A percentile compares a stretch with the other conserved stretches of the same genome.
These are phyloP conservation scores for Oligia latruncula DNA, from an alignment of 2,888 invertebrate species.

Conservation along the genomic window DNA sequence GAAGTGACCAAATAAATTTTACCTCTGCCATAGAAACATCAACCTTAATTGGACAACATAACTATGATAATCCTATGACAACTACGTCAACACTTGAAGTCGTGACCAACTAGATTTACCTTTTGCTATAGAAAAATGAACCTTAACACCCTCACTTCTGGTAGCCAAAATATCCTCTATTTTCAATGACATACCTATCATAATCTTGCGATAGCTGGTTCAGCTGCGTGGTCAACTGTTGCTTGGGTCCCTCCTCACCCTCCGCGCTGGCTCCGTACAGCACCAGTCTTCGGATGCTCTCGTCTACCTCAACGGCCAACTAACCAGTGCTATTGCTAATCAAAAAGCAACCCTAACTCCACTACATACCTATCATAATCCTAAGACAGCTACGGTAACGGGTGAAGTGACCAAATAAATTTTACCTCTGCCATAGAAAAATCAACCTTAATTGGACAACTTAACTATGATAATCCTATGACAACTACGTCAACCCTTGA, in stretches of 20 bases:
- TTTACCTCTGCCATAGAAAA: no score
- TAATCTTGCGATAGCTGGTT: conserved; percentile 95
- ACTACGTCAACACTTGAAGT: background rate
- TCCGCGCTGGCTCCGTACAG: conserved; percentile 83
- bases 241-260: conserved; percentile 92
- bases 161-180: background rate
- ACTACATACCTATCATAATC: no score
- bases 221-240: conserved; percentile 94
- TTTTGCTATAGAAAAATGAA: background rate
- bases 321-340: no score
- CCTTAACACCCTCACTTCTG: background rate
- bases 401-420: no score
- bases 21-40: no score
- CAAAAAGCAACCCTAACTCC: no score
- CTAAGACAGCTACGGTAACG: no score
- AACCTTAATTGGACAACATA: no score
- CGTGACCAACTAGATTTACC: background rate
- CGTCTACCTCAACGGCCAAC: no score
- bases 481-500: background rate
- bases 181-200: conserved; percentile 88
- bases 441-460: no score
- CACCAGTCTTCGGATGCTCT: conserved; percentile 94
- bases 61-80: conserved; percentile 1
- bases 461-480: background rate
- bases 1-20: no score